phyloP scores from a whole-genome alignment of 2,888 invertebrate species.

The Meliscaeva auricollis region DNA sequence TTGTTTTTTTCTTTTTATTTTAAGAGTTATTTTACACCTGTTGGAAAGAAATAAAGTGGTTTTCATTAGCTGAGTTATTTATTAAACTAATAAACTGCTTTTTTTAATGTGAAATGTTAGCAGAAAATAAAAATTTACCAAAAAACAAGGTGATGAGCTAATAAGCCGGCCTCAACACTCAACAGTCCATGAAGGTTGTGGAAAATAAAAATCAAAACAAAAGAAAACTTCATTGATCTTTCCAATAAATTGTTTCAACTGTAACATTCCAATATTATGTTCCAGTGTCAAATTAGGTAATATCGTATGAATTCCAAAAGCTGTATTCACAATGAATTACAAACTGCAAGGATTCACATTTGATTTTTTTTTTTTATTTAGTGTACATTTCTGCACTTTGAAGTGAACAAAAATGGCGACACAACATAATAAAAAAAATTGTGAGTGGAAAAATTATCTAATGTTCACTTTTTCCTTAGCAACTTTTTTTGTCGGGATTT shows the following conservation, averaged over 20 bases:
- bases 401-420: no score
- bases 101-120: background rate
- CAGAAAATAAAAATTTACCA: background rate
- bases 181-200: background rate
- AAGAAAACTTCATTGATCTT: constrained; percentile 33
- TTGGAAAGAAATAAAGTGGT: background rate
- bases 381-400: no score
- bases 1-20: no score
- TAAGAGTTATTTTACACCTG: background rate
- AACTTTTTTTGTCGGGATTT: no score
- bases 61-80: background rate
- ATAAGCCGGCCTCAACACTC: background rate
- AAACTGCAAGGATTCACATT: no score
- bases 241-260: background rate
- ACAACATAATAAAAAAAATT: no score
- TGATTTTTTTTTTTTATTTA: background rate
- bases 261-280: constrained; percentile 8
- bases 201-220: constrained; percentile 65
- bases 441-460: no score
- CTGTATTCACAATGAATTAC: background rate
- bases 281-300: constrained; percentile 34
- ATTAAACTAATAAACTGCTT: background rate
- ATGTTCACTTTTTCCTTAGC: no score
- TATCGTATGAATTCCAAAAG: constrained; percentile 30
- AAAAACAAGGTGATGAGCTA: constrained; percentile 2